A percentile compares a stretch with the other conserved stretches of the same genome.
Conservation (phyloP, 2,888 invertebrate genomes). For the Ectemnius cavifrons region DNA sequence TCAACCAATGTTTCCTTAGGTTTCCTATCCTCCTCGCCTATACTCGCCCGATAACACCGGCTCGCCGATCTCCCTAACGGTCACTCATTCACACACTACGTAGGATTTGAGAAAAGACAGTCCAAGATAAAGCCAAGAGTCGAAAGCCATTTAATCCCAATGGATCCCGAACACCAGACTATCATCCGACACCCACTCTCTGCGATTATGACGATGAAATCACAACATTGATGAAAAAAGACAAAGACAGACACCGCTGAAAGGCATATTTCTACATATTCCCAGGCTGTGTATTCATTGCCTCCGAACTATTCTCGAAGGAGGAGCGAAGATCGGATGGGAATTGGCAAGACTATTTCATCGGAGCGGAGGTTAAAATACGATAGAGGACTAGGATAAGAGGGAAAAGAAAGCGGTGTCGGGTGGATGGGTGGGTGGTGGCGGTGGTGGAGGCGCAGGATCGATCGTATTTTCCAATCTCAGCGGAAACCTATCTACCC, state of each 20-base stretch:
- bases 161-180: background rate
- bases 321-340: background rate
- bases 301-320: too few species aligned
- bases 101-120: background rate
- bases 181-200: slow-evolving; percentile 1
- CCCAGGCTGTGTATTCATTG: too few species aligned
- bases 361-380: slow-evolving; percentile 19
- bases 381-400: slow-evolving; percentile 42
- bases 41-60: too few species aligned
- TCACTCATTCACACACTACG: too few species aligned
- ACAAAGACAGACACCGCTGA: too few species aligned
- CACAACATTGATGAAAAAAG: too few species aligned
- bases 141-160: too few species aligned
- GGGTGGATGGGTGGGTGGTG: slow-evolving; percentile 11
- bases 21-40: slow-evolving; percentile 1
- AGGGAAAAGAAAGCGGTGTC: slow-evolving; percentile 47
- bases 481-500: slow-evolving; percentile 61
- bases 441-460: slow-evolving; percentile 33
- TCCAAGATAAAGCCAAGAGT: too few species aligned
- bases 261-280: too few species aligned
- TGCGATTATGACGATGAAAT: slow-evolving; percentile 25
- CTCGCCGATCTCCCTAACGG: too few species aligned
- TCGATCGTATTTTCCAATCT: slow-evolving; percentile 67
- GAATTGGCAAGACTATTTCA: slow-evolving; percentile 28
- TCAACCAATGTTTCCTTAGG: slow-evolving; percentile 46